These are phyloP conservation scores for Nibea coibor DNA, from an alignment of 2,113 vertebrate species.

Conservation along the genomic window DNA sequence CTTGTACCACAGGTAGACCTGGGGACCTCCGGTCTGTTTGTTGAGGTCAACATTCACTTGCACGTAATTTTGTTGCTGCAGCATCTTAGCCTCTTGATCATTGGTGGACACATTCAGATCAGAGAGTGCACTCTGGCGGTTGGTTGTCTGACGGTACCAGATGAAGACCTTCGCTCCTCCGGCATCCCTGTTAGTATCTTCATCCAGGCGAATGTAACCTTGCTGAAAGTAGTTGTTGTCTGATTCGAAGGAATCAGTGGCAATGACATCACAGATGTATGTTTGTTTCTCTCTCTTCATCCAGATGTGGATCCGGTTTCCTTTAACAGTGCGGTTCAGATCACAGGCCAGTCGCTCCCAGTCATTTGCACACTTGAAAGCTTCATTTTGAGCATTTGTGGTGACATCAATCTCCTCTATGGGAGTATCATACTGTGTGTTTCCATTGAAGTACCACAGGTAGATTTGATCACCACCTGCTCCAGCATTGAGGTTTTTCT, in stretches of 20 bases:
- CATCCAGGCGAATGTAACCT: neutral
- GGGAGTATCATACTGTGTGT: neutral
- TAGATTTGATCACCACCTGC: too few species aligned
- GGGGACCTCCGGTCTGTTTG: too few species aligned
- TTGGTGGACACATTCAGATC: neutral
- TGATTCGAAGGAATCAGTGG: neutral
- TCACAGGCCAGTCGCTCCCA: constrained; percentile 16
- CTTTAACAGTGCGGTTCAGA: neutral
- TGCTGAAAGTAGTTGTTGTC: rapidly evolving
- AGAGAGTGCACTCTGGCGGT: neutral
- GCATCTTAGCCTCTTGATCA: rapidly evolving
- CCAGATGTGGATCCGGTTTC: neutral
- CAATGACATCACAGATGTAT: constrained; percentile 26
- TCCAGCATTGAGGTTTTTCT: too few species aligned
- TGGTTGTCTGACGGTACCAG: constrained; percentile 23
- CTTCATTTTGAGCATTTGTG: neutral
- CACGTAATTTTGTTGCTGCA: too few species aligned
- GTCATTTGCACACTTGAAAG: rapidly evolving
- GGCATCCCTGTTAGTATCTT: neutral
- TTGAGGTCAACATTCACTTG: too few species aligned
- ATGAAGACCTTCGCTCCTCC: neutral
- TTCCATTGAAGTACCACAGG: neutral
- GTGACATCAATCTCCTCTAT: neutral
- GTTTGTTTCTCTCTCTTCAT: constrained; percentile 21
- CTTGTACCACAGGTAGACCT: too few species aligned